Conservation (phyloP, 2,888 invertebrate genomes). For the Patella depressa region DNA sequence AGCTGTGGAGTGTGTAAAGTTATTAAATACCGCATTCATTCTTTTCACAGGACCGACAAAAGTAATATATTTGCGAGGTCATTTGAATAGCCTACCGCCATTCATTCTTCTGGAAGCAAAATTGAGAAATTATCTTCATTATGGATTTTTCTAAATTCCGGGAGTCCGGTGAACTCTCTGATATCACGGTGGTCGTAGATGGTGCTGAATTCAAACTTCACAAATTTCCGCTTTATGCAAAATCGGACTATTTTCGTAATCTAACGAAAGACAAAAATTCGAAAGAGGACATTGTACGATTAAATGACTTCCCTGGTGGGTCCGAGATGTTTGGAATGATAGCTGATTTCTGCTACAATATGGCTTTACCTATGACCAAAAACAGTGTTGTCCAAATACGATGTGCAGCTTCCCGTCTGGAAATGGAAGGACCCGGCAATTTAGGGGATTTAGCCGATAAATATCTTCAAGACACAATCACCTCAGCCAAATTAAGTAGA, state of each 20-base stretch:
- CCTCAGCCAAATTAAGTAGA: conserved; percentile 62
- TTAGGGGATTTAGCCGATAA: conserved; percentile 62
- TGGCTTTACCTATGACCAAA: conserved; percentile 59
- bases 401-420: conserved; percentile 66
- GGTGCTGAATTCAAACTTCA: conserved; percentile 65
- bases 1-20: neutral
- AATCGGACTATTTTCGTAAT: conserved; percentile 67
- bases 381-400: conserved; percentile 63
- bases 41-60: no score
- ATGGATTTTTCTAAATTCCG: conserved; percentile 66
- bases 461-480: conserved; percentile 60
- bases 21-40: no score
- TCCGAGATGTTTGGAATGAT: conserved; percentile 62
- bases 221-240: conserved; percentile 69
- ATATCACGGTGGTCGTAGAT: conserved; percentile 65
- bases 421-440: conserved; percentile 65
- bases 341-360: conserved; percentile 70
- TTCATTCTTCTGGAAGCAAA: neutral
- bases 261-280: conserved; percentile 48
- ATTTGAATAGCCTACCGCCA: no score
- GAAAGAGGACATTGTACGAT: conserved; percentile 46
- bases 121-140: conserved; percentile 2
- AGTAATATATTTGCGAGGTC: no score
- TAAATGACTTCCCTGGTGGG: conserved; percentile 69
- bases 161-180: conserved; percentile 67